These are phyloP conservation scores for Bovichtus variegatus DNA, from an alignment of 2,797 vertebrate species.

Conservation along the genomic window DNA sequence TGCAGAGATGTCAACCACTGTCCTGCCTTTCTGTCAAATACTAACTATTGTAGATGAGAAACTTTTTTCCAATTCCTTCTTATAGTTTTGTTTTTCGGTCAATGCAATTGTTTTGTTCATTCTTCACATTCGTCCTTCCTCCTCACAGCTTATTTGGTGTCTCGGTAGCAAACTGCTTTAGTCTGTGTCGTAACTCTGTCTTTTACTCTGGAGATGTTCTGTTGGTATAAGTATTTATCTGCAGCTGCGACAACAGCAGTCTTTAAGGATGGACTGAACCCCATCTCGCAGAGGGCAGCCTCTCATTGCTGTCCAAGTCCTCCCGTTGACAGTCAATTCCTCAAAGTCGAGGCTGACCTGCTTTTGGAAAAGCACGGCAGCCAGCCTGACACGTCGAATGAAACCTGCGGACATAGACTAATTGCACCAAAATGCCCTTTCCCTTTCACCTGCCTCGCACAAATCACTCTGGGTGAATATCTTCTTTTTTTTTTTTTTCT, in stretches of 20 bases:
- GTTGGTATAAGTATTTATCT: constrained; percentile 35
- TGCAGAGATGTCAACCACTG: not conserved
- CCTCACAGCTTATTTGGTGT: not conserved
- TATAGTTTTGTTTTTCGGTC: not conserved
- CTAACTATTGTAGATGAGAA: not conserved
- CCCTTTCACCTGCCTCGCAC: constrained; percentile 54
- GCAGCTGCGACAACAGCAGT: not conserved
- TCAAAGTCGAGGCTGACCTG: constrained; percentile 65
- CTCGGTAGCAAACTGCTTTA: not conserved
- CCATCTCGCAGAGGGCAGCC: constrained; percentile 45
- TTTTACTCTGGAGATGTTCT: constrained; percentile 16
- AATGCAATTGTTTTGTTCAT: not conserved
- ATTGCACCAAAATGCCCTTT: constrained; percentile 70
- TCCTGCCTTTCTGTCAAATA: not conserved
- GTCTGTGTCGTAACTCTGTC: not conserved
- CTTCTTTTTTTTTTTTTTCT: constrained; percentile 12
- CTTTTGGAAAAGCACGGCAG: constrained; percentile 51
- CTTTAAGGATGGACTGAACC: constrained; percentile 45
- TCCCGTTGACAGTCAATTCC: constrained; percentile 19
- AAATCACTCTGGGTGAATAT: constrained; percentile 60
- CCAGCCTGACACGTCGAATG: constrained; percentile 21
- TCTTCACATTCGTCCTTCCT: not conserved
- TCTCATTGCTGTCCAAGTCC: constrained; percentile 45
- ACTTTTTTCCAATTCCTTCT: not conserved
- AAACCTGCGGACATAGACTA: constrained; percentile 60